These are phyloP conservation scores for Drosophila demipolita DNA, from an alignment of 2,888 invertebrate genomes.

Conservation along the genomic window DNA sequence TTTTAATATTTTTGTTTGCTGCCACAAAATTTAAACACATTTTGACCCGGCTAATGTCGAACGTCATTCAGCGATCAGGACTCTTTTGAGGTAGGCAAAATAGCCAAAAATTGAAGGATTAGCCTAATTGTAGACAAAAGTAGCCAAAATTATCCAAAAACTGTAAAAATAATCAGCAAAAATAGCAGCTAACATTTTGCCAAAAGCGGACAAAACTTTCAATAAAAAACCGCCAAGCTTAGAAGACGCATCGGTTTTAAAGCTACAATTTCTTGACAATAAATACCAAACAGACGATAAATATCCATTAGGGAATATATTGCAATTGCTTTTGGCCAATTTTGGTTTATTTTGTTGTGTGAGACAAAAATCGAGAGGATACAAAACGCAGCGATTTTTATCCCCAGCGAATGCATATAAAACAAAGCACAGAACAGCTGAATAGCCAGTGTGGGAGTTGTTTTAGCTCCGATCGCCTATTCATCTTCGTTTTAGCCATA, in stretches of 20 bases:
- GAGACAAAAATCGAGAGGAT: slow-evolving; percentile 58
- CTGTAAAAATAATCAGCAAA: no score
- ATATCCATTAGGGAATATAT: slow-evolving; percentile 68
- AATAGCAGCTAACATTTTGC: no score
- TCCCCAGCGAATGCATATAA: slow-evolving; percentile 53
- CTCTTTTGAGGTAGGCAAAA: slow-evolving; percentile 14
- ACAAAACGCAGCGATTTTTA: slow-evolving; percentile 61
- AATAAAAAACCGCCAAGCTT: background rate
- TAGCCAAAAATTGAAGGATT: background rate
- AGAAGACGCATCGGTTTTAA: background rate
- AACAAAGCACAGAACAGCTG: slow-evolving; percentile 48
- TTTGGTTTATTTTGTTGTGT: slow-evolving; percentile 64
- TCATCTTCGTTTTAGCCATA: slow-evolving; percentile 52
- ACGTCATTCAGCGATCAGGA: slow-evolving; percentile 66
- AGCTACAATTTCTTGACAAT: slow-evolving; percentile 46
- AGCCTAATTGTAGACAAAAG: background rate
- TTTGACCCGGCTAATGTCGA: slow-evolving; percentile 30
- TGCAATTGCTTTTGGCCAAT: slow-evolving; percentile 59
- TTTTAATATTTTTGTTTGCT: slow-evolving; percentile 14
- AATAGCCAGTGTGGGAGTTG: slow-evolving; percentile 70
- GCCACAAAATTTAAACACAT: slow-evolving; percentile 48
- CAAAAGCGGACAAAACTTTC: background rate
- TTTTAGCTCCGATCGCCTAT: slow-evolving; percentile 38
- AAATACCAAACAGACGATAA: slow-evolving; percentile 40
- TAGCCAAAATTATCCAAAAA: background rate